Conservation (phyloP, 2,113 vertebrate species). For the Prionailurus viverrinus region DNA sequence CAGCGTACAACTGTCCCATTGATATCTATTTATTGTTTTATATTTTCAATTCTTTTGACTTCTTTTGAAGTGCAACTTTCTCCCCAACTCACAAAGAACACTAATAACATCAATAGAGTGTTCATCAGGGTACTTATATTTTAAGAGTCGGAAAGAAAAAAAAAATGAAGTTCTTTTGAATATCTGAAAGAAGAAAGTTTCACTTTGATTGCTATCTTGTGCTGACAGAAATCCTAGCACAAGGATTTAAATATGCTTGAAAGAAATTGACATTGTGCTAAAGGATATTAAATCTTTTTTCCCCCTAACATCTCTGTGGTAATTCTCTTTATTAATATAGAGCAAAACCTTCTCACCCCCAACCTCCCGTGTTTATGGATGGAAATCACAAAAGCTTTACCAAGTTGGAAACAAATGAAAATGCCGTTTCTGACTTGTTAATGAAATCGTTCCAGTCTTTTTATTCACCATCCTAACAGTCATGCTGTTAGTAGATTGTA, state of each 20-base stretch:
- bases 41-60: conserved; percentile 75
- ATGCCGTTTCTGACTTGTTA: conserved; percentile 79
- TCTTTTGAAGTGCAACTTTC: conserved; percentile 76
- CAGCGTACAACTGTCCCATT: conserved; percentile 1
- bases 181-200: conserved; percentile 53
- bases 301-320: not conserved
- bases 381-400: conserved; percentile 76
- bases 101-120: conserved; percentile 72
- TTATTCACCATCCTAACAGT: conserved; percentile 76
- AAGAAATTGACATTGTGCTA: conserved; percentile 59
- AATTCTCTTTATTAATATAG: conserved; percentile 49
- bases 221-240: conserved; percentile 62
- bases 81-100: conserved; percentile 70
- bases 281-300: not conserved
- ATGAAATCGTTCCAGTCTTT: conserved; percentile 79
- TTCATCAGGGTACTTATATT: conserved; percentile 67
- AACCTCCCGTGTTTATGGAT: conserved; percentile 42
- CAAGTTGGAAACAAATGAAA: conserved; percentile 83
- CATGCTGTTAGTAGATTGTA: conserved; percentile 78
- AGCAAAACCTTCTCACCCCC: not conserved
- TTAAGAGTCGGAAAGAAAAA: conserved; percentile 5
- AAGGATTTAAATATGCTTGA: conserved; percentile 63
- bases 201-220: conserved; percentile 57
- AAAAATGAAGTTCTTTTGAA: conserved; percentile 40
- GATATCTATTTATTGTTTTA: conserved; percentile 59